Conservation (phyloP, 2,888 invertebrate species). For the Eupithecia tripunctaria region DNA sequence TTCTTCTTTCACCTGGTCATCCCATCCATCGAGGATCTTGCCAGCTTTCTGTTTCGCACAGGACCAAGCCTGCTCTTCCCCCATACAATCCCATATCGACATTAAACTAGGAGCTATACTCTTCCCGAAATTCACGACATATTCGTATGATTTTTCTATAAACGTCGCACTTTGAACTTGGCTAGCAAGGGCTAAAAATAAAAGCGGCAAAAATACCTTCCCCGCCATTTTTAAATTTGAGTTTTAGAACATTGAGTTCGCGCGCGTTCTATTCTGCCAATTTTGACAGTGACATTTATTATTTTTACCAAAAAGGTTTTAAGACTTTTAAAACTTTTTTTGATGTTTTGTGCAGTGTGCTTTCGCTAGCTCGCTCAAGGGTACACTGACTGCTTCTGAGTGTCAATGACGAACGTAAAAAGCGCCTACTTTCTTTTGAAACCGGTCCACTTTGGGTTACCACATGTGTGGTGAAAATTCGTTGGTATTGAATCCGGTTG, state of each 20-base stretch:
- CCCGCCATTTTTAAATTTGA: constrained; percentile 57
- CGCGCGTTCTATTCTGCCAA: constrained; percentile 14
- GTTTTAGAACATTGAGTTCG: constrained; percentile 10
- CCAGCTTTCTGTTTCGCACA: constrained; percentile 84
- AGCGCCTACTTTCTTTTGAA: constrained; percentile 68
- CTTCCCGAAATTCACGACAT: constrained; percentile 72
- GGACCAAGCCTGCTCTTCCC: constrained; percentile 77
- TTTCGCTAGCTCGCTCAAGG: constrained; percentile 51
- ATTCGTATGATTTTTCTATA: constrained; percentile 71
- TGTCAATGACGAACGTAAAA: constrained; percentile 48
- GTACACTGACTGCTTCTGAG: constrained; percentile 57
- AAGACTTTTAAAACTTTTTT: constrained; percentile 14
- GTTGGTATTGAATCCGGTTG: constrained; percentile 33
- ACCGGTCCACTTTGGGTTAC: constrained; percentile 46
- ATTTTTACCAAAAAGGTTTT: background rate
- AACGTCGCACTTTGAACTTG: constrained; percentile 69
- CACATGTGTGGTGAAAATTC: constrained; percentile 34
- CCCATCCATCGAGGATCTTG: constrained; percentile 77
- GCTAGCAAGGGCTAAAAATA: constrained; percentile 57
- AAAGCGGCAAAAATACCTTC: constrained; percentile 42
- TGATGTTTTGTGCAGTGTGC: constrained; percentile 24
- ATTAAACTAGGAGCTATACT: constrained; percentile 80
- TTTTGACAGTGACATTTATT: constrained; percentile 23
- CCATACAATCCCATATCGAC: constrained; percentile 82
- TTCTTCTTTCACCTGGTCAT: constrained; percentile 67